These are phyloP conservation scores for Apodemus speciosus DNA, from an alignment of 2,113 vertebrate species.

Conservation along the genomic window DNA sequence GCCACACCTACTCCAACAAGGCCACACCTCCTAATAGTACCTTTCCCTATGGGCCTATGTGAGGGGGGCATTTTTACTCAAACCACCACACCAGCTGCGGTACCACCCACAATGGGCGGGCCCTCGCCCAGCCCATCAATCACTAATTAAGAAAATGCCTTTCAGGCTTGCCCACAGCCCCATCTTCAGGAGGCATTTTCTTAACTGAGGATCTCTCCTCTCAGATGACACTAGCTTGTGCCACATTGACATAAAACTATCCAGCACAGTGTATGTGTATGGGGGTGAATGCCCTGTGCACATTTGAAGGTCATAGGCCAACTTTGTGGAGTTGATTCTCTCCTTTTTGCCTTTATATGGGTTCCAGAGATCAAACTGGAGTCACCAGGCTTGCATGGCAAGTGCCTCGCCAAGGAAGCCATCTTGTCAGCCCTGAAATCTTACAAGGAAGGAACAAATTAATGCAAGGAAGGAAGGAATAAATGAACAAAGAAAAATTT, in stretches of 20 bases:
- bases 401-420: neutral
- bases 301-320: neutral
- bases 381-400: neutral
- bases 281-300: too few relatives aligned
- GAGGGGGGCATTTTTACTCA: neutral
- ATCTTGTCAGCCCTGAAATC: neutral
- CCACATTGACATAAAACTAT: neutral
- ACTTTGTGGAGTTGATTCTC: neutral
- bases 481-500: neutral
- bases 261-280: neutral
- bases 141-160: neutral
- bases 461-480: neutral
- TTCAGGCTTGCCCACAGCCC: neutral
- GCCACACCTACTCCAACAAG: too few relatives aligned
- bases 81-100: neutral
- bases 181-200: neutral
- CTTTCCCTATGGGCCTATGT: neutral
- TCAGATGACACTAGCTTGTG: neutral
- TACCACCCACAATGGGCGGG: neutral
- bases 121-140: neutral
- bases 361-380: neutral
- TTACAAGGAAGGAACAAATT: neutral
- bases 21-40: neutral
- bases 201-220: neutral
- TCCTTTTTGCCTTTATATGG: neutral